Conservation (phyloP, 2,888 invertebrate species). For the Pollenia amentaria region DNA sequence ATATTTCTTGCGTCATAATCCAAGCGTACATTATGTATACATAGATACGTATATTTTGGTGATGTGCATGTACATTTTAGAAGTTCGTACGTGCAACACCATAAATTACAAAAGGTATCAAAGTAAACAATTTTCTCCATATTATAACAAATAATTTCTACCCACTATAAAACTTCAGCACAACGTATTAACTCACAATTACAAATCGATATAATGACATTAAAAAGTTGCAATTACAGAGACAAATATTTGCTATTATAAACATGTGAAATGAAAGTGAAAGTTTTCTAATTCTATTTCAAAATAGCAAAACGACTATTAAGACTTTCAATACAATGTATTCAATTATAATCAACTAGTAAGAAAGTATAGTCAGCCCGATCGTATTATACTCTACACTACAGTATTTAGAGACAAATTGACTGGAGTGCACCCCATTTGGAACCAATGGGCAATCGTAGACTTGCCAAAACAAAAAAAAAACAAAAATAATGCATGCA, state of each 20-base stretch:
- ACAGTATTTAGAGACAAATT: too few relatives aligned
- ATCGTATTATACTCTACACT: too few relatives aligned
- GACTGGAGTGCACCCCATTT: too few relatives aligned
- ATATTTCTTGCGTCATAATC: slow-evolving; percentile 17
- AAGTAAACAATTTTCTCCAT: neutral
- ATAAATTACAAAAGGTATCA: slow-evolving; percentile 34
- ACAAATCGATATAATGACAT: slow-evolving; percentile 27
- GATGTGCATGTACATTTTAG: slow-evolving; percentile 6
- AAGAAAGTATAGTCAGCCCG: too few relatives aligned
- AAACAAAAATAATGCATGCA: too few relatives aligned
- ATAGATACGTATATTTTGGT: neutral
- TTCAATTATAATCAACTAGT: neutral
- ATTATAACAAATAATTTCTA: slow-evolving; percentile 36
- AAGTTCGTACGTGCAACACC: slow-evolving; percentile 44
- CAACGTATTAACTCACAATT: slow-evolving; percentile 33
- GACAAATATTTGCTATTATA: slow-evolving; percentile 29
- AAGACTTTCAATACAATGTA: slow-evolving; percentile 9
- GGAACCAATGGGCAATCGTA: neutral
- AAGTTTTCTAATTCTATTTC: slow-evolving; percentile 70
- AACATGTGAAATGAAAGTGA: slow-evolving; percentile 67
- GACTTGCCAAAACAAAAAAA: neutral
- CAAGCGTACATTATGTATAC: neutral
- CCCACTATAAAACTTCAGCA: slow-evolving; percentile 4
- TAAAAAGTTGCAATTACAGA: neutral
- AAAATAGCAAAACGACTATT: slow-evolving; percentile 10